Percentiles rank a stretch among this genome's conserved stretches.
phyloP scores from a whole-genome alignment of 2,797 vertebrate genomes.

The Smutsia gigantea region DNA sequence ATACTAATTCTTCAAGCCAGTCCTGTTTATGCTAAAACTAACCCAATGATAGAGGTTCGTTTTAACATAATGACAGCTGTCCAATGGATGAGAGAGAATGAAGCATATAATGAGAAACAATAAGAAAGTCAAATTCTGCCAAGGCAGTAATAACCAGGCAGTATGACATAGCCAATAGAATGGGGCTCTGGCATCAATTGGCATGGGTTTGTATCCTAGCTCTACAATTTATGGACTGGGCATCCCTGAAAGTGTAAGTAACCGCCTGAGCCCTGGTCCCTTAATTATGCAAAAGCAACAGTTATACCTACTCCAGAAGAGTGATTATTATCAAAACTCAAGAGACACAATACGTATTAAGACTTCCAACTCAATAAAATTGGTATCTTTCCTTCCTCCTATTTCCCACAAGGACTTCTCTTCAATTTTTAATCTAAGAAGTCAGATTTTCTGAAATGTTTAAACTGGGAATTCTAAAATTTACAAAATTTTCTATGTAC shows the following conservation, averaged over 20 bases:
- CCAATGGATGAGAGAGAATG: background rate
- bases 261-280: background rate
- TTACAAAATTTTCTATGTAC: background rate
- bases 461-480: conserved; percentile 26
- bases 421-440: background rate
- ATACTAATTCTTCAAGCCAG: background rate
- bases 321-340: background rate
- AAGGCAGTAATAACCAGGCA: background rate
- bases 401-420: background rate
- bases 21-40: background rate
- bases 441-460: conserved; percentile 44
- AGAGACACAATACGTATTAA: background rate
- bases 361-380: background rate
- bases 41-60: background rate
- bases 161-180: background rate
- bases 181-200: background rate
- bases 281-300: background rate
- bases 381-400: background rate
- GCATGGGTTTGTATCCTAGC: background rate
- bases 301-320: background rate
- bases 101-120: background rate
- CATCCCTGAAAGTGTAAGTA: background rate
- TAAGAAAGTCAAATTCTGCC: background rate
- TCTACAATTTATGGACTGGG: background rate
- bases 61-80: too few species aligned